These are phyloP conservation scores for Drosophila fungiperda DNA, from an alignment of 2,888 invertebrate genomes.

Conservation along the genomic window DNA sequence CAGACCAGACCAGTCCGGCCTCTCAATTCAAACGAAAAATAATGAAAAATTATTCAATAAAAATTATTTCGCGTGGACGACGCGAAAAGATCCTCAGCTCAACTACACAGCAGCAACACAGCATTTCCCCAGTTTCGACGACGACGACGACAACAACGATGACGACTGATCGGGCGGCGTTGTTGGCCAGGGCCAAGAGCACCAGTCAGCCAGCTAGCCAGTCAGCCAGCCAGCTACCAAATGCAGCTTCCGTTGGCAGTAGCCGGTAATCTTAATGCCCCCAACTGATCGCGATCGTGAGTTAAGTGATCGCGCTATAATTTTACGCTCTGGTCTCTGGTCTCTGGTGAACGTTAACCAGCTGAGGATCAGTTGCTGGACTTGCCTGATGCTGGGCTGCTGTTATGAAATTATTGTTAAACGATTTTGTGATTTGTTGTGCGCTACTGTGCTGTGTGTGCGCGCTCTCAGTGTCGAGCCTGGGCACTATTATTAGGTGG, in stretches of 20 bases:
- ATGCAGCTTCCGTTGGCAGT: constrained; percentile 75
- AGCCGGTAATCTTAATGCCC: constrained; percentile 83
- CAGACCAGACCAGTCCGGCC: constrained; percentile 41
- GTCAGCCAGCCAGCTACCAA: constrained; percentile 46
- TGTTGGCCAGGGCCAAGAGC: constrained; percentile 33
- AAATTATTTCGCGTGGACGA: constrained; percentile 80
- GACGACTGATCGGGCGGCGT: constrained; percentile 59
- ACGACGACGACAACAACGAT: constrained; percentile 14
- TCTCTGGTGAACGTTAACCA: constrained; percentile 34
- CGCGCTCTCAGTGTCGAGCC: constrained; percentile 38
- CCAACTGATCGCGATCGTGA: constrained; percentile 84
- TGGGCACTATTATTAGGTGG: constrained; percentile 63
- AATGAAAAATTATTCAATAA: constrained; percentile 85
- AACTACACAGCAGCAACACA: constrained; percentile 2
- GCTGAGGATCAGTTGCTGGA: constrained; percentile 8
- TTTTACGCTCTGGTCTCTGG: constrained; percentile 74
- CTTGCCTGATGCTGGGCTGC: constrained; percentile 28
- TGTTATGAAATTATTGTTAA: constrained; percentile 81
- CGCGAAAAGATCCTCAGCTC: constrained; percentile 48
- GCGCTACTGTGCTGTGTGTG: constrained; percentile 67
- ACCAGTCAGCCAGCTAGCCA: constrained; percentile 19
- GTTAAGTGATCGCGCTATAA: constrained; percentile 85
- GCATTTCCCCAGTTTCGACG: constrained; percentile 24
- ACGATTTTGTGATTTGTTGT: constrained; percentile 81
- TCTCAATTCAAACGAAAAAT: constrained; percentile 81